A percentile compares a stretch with the other conserved stretches of the same genome.
These are phyloP conservation scores for Pelusios castaneus DNA, from an alignment of 2,113 vertebrate genomes.

Conservation along the genomic window DNA sequence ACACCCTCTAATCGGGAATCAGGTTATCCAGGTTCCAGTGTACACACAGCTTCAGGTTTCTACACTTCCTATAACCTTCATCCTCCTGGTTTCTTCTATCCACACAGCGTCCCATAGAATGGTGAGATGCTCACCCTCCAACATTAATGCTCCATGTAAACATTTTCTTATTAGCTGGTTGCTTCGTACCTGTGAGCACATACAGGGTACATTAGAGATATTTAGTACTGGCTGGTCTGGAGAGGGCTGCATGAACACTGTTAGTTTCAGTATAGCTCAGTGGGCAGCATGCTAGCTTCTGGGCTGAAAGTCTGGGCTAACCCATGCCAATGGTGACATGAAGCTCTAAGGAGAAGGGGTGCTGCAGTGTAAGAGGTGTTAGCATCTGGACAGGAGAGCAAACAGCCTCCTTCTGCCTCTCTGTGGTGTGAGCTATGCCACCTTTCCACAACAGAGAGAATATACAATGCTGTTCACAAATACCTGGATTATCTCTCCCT, in stretches of 20 bases:
- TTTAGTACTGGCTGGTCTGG: background rate
- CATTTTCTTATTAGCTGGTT: background rate
- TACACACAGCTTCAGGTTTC: background rate
- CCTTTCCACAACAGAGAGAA: background rate
- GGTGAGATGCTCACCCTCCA: background rate
- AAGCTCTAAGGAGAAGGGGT: background rate
- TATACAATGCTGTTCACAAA: background rate
- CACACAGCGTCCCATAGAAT: background rate
- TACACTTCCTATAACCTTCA: background rate
- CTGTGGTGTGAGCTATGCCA: background rate
- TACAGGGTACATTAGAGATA: background rate
- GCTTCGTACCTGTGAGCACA: background rate
- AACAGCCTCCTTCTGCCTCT: background rate
- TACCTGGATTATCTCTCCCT: background rate
- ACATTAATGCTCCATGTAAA: background rate
- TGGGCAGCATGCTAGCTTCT: background rate
- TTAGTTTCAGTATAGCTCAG: background rate
- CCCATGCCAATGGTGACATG: background rate
- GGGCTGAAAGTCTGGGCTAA: background rate
- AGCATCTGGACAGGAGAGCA: background rate
- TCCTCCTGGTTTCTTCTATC: background rate
- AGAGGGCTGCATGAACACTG: background rate
- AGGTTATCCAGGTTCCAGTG: background rate
- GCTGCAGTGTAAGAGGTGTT: background rate
- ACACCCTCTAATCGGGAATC: background rate